Conservation (phyloP, 2,888 invertebrate genomes). For the Noctua janthina region DNA sequence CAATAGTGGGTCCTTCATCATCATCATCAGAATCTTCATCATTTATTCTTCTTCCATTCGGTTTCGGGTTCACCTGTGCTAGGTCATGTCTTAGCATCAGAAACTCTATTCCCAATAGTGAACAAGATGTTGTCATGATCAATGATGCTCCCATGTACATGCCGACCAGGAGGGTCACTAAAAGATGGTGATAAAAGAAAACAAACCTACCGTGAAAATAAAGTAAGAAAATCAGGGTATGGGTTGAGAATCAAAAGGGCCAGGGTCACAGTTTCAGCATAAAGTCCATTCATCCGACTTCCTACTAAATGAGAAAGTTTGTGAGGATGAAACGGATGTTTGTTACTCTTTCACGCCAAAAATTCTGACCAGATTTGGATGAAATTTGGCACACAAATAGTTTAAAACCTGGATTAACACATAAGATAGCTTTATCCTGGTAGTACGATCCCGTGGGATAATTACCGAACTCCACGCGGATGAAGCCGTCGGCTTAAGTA, state of each 20-base stretch:
- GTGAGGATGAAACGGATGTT: no score
- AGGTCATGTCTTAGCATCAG: conserved; percentile 76
- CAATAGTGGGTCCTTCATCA: conserved; percentile 54
- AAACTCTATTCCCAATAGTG: conserved; percentile 74
- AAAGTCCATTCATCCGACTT: background rate
- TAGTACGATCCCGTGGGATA: no score
- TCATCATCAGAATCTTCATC: background rate
- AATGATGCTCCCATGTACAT: conserved; percentile 72
- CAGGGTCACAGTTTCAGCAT: background rate
- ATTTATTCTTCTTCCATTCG: conserved; percentile 3
- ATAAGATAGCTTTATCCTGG: no score
- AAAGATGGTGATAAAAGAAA: conserved; percentile 20
- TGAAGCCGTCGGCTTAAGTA: no score
- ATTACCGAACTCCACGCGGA: no score
- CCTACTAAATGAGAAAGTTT: no score
- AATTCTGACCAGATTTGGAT: no score
- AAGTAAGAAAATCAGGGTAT: background rate
- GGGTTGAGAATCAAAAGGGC: no score
- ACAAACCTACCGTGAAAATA: no score
- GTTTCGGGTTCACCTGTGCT: conserved; percentile 57
- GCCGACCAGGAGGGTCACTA: conserved; percentile 69
- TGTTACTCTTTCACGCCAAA: no score
- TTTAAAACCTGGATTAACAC: no score
- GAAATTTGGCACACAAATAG: no score
- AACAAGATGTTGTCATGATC: conserved; percentile 74